phyloP scores from a whole-genome alignment of 2,113 vertebrate genomes.

The Hypomesus transpacificus region DNA sequence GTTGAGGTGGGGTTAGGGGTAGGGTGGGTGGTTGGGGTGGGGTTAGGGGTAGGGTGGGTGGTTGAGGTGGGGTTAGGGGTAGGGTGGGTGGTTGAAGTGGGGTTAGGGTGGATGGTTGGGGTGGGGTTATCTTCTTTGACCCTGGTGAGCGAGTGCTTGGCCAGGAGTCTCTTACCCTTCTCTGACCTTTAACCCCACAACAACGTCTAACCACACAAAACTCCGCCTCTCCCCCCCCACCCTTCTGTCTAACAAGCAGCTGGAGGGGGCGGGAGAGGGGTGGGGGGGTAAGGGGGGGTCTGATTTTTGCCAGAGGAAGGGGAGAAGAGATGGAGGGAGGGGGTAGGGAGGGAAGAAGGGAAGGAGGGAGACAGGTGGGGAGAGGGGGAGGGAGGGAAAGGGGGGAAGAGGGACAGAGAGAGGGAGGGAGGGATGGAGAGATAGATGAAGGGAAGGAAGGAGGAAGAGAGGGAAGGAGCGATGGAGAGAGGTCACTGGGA shows the following conservation, averaged over 20 bases:
- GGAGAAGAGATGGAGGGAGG: not conserved
- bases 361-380: not conserved
- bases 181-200: constrained; percentile 29
- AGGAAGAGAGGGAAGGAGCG: not conserved
- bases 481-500: not conserved
- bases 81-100: not conserved
- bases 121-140: not conserved
- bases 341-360: not conserved
- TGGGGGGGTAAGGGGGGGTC: constrained; percentile 34
- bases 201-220: constrained; percentile 21
- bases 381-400: not conserved
- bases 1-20: not conserved
- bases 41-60: not conserved
- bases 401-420: not conserved
- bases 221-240: not conserved
- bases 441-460: not conserved
- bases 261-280: constrained; percentile 29
- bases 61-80: not conserved
- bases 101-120: not conserved
- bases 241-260: constrained; percentile 32
- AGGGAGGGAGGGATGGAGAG: not conserved
- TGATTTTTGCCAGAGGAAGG: constrained; percentile 3
- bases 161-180: constrained; percentile 45
- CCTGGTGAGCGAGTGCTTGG: not conserved
- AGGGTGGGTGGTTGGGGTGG: not conserved